Evolutionary conservation across 2,797 vertebrate genomes (phyloP), one percentile per base, ranked within the genome.

Genomic region (Coreius guichenoti): DNA sequence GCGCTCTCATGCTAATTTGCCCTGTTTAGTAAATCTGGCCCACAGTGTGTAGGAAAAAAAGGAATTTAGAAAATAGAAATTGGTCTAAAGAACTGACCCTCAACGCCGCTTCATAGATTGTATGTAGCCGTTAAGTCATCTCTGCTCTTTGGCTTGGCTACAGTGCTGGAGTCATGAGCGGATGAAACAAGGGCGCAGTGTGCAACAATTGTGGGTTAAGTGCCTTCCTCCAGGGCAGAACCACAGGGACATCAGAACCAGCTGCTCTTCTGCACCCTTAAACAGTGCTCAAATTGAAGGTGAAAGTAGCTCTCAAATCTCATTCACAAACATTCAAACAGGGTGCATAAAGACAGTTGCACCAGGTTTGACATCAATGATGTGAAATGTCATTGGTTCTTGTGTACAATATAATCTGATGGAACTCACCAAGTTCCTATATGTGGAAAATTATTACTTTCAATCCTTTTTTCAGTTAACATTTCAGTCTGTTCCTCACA

Each of bases 221-320:
- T 84, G 82, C 73, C 82, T 69, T 77, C 74, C 74, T 84, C 31
- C 63, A 77, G 63, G 73, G 63, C 74, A 68, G 82, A 75, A 84
- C 82, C n/a, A 51, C n/a, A 39, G 82, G 73, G 49, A 83, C 56
- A 76, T 65, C 82, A 83, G 82, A 76, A 83, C 36, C 23, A 43
- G 82, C 63, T 56, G 82, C 63, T 84, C 47, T 56, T 84, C 73
- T 77, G 63, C 13, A 29, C 73, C 72, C 39, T 31, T 82, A 36
- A 65, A 83, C 72, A 83, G 45, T 5, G 21, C 7, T 83, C 31
- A 76, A 67, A 84, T 26, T 77, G 23, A 31, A 67, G 82, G 43
- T 29, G 23, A 47, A 23, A 33, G 31, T 16, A 39, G 45, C 33
- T 77, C 39, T 83, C 39, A 83, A 75, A 75, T 51, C 58, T 26